phyloP scores from a whole-genome alignment of 2,888 invertebrate species.

The Carterocephalus palaemon region DNA sequence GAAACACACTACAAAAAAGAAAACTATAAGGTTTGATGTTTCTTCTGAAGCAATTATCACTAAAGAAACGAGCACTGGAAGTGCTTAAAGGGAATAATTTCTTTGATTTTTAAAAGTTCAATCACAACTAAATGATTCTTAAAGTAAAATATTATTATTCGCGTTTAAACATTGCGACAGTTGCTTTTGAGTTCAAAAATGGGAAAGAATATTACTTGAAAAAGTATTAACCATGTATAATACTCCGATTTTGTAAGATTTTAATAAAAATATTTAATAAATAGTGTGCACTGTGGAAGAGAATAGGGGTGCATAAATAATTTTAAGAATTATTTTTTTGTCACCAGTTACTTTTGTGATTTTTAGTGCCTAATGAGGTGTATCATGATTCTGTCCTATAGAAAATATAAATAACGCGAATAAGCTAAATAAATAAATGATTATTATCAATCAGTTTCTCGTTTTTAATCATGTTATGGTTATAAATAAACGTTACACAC shows the following conservation, averaged over 20 bases:
- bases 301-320: too few species aligned
- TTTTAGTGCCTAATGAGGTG: too few species aligned
- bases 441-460: slow-evolving; percentile 12
- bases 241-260: too few species aligned
- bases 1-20: slow-evolving; percentile 64
- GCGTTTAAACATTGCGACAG: slow-evolving; percentile 6
- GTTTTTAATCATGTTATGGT: slow-evolving; percentile 18
- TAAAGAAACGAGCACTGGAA: slow-evolving; percentile 56
- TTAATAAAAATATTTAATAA: too few species aligned
- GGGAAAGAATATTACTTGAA: background rate
- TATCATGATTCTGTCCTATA: background rate
- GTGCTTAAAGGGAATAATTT: slow-evolving; percentile 24
- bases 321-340: too few species aligned
- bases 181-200: slow-evolving; percentile 1
- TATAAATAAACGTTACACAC: too few species aligned
- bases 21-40: slow-evolving; percentile 69
- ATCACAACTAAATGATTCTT: slow-evolving; percentile 19
- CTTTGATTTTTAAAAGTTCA: slow-evolving; percentile 10
- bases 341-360: too few species aligned
- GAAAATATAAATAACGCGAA: slow-evolving; percentile 16
- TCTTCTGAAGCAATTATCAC: slow-evolving; percentile 59
- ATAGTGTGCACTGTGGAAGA: too few species aligned
- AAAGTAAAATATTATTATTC: slow-evolving; percentile 17
- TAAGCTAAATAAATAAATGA: slow-evolving; percentile 22
- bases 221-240: too few species aligned